Percentiles rank a stretch among this genome's conserved stretches.
These are phyloP conservation scores for Atherinosoma microstoma DNA, from an alignment of 2,797 vertebrate genomes.

Conservation along the genomic window DNA sequence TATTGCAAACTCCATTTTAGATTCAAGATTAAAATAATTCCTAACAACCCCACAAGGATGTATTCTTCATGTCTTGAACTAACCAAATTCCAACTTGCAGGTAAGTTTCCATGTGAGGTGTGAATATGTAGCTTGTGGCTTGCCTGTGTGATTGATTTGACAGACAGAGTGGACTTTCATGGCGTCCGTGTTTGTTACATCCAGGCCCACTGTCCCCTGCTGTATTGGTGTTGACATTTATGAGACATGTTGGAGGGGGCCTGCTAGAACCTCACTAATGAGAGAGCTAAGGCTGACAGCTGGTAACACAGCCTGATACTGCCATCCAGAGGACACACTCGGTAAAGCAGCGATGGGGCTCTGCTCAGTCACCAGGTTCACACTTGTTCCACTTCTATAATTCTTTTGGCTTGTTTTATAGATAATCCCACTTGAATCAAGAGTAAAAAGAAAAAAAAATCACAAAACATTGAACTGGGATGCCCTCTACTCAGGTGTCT, in stretches of 20 bases:
- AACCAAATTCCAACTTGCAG: slow-evolving; percentile 82
- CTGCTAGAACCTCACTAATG: slow-evolving; percentile 80
- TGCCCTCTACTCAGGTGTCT: background rate
- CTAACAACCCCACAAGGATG: slow-evolving; percentile 53
- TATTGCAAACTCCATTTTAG: slow-evolving; percentile 40
- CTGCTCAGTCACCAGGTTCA: slow-evolving; percentile 47
- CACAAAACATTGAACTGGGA: slow-evolving; percentile 16
- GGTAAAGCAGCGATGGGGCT: slow-evolving; percentile 31
- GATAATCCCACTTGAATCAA: slow-evolving; percentile 26
- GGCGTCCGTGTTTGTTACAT: slow-evolving; percentile 96
- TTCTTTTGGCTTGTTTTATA: slow-evolving; percentile 34
- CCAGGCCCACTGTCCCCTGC: slow-evolving; percentile 93
- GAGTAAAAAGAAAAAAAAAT: slow-evolving; percentile 13
- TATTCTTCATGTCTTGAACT: slow-evolving; percentile 82
- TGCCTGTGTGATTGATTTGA: slow-evolving; percentile 92
- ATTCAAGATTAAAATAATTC: slow-evolving; percentile 57
- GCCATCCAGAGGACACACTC: slow-evolving; percentile 80
- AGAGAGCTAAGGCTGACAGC: slow-evolving; percentile 50
- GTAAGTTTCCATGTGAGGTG: slow-evolving; percentile 77
- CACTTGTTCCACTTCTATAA: slow-evolving; percentile 41
- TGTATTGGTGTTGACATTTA: slow-evolving; percentile 98
- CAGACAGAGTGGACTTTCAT: slow-evolving; percentile 92
- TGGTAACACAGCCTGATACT: slow-evolving; percentile 80
- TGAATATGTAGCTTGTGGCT: slow-evolving; percentile 80
- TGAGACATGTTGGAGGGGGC: slow-evolving; percentile 95